Conservation (phyloP, 1,140 invertebrate species). For the Pemphigus obesinymphae region DNA sequence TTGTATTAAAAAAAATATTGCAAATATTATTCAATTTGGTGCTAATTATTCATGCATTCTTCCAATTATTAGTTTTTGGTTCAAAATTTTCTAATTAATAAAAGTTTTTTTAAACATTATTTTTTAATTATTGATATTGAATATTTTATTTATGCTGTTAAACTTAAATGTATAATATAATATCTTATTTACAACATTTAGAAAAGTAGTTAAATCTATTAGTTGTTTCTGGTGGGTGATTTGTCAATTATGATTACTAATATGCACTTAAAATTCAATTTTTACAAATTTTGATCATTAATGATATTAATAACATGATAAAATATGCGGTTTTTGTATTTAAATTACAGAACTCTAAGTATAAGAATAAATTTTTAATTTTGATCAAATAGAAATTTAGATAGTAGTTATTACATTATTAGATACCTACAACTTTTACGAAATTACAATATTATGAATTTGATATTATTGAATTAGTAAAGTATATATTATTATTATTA, state of each 20-base stretch:
- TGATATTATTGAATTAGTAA: neutral
- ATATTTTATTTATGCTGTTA: neutral
- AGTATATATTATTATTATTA: neutral
- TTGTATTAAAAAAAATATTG: neutral
- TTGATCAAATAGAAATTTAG: constrained; percentile 13
- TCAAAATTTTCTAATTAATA: neutral
- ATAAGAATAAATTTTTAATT: neutral
- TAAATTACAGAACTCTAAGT: neutral
- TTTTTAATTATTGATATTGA: neutral
- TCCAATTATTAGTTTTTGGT: constrained; percentile 7
- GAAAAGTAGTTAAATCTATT: neutral
- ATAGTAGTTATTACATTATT: neutral
- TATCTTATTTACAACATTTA: neutral
- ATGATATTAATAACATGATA: neutral
- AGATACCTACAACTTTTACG: neutral
- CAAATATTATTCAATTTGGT: constrained; percentile 7
- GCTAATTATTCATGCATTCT: constrained; percentile 3
- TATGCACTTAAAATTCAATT: neutral
- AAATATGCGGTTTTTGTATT: neutral
- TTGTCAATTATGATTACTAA: neutral
- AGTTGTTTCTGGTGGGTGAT: neutral
- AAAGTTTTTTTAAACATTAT: neutral
- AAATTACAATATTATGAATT: neutral
- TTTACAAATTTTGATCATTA: neutral
- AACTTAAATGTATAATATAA: neutral